Conservation (phyloP, 1,140 invertebrate species). For the Littorina saxatilis region DNA sequence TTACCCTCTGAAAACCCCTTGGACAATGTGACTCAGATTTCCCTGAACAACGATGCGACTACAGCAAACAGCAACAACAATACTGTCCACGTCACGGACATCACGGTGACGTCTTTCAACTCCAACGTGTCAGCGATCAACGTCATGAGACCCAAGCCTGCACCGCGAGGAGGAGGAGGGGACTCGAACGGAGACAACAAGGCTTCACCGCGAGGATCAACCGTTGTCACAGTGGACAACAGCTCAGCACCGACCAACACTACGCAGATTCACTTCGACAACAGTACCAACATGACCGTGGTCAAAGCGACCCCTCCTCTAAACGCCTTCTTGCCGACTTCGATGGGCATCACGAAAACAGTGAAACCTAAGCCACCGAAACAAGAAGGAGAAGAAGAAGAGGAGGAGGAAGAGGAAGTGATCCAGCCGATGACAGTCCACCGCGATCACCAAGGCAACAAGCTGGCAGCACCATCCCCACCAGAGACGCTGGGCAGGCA, state of each 20-base stretch:
- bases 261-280: constrained; percentile 30
- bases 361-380: not conserved
- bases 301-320: not conserved
- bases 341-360: not conserved
- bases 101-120: constrained; percentile 18
- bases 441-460: constrained; percentile 13
- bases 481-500: constrained; percentile 8
- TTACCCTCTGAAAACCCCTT: constrained; percentile 3
- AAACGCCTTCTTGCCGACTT: not conserved
- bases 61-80: not conserved
- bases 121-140: not conserved
- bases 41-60: not conserved
- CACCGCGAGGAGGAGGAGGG: not conserved
- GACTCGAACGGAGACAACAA: not conserved
- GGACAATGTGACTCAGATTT: constrained; percentile 20
- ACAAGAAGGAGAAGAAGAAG: not conserved
- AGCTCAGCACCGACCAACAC: not conserved
- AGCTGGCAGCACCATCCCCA: not conserved
- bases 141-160: constrained; percentile 1
- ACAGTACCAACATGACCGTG: not conserved
- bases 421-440: constrained; percentile 24
- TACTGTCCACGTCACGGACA: constrained; percentile 26
- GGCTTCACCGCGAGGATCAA: not conserved
- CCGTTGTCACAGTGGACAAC: constrained; percentile 13
- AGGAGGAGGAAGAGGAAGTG: not conserved